Evolutionary conservation across 2,797 vertebrate genomes (phyloP).

Genomic region (Cuniculus paca): DNA sequence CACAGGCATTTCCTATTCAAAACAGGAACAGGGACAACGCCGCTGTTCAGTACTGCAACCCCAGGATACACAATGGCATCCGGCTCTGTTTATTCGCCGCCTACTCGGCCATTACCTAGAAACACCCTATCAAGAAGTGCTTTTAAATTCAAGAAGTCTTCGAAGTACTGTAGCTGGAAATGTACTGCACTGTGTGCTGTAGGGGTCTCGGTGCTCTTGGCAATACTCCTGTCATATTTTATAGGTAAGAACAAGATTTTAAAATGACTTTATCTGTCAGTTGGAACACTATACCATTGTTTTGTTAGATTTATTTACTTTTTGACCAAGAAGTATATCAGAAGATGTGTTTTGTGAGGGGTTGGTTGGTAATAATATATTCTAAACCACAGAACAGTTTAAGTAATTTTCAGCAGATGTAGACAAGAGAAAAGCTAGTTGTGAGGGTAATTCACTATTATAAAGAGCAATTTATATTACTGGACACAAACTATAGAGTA

Average conservation of each 20-base stretch:
- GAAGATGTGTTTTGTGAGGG: neutral
- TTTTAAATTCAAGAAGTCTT: constrained; percentile 99
- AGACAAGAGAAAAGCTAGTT: constrained; percentile 52
- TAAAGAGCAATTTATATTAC: neutral
- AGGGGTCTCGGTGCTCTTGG: constrained; percentile 96
- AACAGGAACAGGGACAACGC: constrained; percentile 98
- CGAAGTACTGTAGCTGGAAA: constrained; percentile 99
- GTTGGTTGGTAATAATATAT: neutral
- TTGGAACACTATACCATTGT: neutral
- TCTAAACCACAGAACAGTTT: constrained; percentile 36
- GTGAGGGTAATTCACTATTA: constrained; percentile 55
- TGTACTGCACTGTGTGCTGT: constrained; percentile 98
- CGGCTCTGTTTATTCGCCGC: constrained; percentile 98
- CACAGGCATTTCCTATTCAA: constrained; percentile 99
- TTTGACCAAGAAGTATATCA: neutral
- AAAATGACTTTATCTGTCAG: neutral
- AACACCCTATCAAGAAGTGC: constrained; percentile 98
- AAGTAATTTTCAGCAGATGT: neutral
- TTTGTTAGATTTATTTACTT: neutral
- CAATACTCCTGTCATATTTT: constrained; percentile 97
- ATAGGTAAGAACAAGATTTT: constrained; percentile 92
- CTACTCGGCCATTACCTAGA: constrained; percentile 97
- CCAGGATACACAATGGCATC: constrained; percentile 99
- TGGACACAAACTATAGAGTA: neutral
- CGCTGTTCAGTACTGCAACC: constrained; percentile 97